Base-by-base conservation (phyloP, 2,888 invertebrate genomes). In the Caenorhabditis auriculariae region DNA sequence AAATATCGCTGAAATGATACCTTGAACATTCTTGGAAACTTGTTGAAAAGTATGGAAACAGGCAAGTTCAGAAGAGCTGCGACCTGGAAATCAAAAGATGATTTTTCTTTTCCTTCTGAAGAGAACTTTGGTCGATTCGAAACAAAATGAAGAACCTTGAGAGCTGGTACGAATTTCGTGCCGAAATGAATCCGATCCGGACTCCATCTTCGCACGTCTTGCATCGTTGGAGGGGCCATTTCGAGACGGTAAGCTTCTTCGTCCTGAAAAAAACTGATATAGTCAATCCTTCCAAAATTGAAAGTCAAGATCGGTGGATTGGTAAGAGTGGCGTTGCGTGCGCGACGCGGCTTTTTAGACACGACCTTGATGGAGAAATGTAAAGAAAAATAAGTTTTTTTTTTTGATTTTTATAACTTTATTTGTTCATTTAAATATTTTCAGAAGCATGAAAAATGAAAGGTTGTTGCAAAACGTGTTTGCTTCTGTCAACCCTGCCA, bases 141-240 rank as follows among this genome's bases (percentile, higher is more conserved):
- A 12, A 48, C 15, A 12, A 26, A 2, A 12, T n/a, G 17, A 43
- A 57, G 61, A 9, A 72, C 68, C 58, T 78, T 78, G 19, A 66
- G 64, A 7, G 73, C 74, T 7, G 73, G 62, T 19, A 78, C 60
- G 52, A 76, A 78, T 24, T 66, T 54, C 15, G 75, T 64, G 19
- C 57, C 60, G 29, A 44, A 39, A 32, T 53, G 51, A 42, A 76
- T 62, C 6, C 78, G 61, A 5, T 75, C 75, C 12, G 78, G 78
- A 58, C 72, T 71, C 78, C 78, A 78, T 58, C 72, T 54, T 26
- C 57, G 42, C 21, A 76, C 72, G 37, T 79, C 77, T n/a, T 54
- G 41, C 37, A 58, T 39, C 12, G 68, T 68, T 23, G 76, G 64
- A 4, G 75, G 74, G 28, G 67, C 60, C 56, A 68, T 60, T 28